Conservation (phyloP, 2,888 invertebrate genomes). For the Oligia latruncula region DNA sequence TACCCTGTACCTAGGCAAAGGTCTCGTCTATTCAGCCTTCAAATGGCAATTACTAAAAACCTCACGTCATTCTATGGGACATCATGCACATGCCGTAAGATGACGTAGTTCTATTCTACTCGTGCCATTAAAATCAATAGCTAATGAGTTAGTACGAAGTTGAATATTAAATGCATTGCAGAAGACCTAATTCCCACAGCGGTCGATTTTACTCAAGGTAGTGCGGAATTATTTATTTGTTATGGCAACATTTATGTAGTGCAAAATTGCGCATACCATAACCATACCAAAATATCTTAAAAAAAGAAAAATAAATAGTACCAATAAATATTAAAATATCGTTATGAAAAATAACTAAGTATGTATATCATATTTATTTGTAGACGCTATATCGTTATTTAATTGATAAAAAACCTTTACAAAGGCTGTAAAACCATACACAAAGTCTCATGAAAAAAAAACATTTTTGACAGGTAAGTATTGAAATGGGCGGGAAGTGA, state of each 20-base stretch:
- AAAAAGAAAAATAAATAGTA: background rate
- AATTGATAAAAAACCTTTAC: background rate
- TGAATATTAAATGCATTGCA: conserved; percentile 46
- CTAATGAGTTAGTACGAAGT: conserved; percentile 36
- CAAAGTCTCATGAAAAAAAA: background rate
- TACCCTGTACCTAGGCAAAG: background rate
- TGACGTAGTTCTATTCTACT: conserved; percentile 34
- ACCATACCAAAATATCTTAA: background rate
- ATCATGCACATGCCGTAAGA: conserved; percentile 7
- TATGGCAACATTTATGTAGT: conserved; percentile 19
- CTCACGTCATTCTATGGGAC: conserved; percentile 33
- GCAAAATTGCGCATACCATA: background rate
- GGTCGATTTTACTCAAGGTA: conserved; percentile 45
- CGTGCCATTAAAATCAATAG: conserved; percentile 38
- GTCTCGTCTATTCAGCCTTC: conserved; percentile 16
- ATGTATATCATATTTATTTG: background rate
- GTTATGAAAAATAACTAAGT: background rate
- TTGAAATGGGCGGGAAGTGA: conserved; percentile 19
- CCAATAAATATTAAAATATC: background rate
- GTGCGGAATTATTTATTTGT: conserved; percentile 2
- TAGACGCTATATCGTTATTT: background rate
- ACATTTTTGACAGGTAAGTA: background rate
- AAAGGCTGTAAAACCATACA: background rate
- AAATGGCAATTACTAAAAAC: conserved; percentile 10
- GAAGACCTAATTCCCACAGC: conserved; percentile 49